Conservation (phyloP, 2,888 invertebrate species). For the Phania funesta region DNA sequence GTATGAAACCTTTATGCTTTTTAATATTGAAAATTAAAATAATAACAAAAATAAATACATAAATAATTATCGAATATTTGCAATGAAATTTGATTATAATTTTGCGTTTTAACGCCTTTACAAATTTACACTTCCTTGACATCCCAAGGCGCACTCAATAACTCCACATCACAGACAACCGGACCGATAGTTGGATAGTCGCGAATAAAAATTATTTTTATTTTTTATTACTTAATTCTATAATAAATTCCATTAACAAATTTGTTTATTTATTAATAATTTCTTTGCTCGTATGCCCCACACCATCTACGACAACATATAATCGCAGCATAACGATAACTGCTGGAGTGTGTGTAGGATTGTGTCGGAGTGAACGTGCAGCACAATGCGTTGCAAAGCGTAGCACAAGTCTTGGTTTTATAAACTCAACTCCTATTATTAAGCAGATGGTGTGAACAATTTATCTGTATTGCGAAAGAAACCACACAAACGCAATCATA, state of each 20-base stretch:
- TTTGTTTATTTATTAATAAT: slow-evolving; percentile 42
- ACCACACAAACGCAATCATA: slow-evolving; percentile 1
- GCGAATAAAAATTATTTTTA: background rate
- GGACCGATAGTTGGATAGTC: background rate
- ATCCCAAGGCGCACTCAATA: slow-evolving; percentile 22
- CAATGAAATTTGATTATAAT: slow-evolving; percentile 40
- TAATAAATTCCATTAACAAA: slow-evolving; percentile 55
- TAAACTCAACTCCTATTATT: slow-evolving; percentile 28
- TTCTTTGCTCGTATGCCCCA: background rate
- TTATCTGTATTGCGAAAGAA: slow-evolving; percentile 24
- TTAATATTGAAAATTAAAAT: background rate
- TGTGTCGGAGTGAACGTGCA: background rate
- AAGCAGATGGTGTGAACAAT: slow-evolving; percentile 43
- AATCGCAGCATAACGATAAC: slow-evolving; percentile 19
- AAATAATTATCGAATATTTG: too few species aligned
- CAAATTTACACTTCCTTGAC: slow-evolving; percentile 59
- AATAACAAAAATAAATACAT: slow-evolving; percentile 16
- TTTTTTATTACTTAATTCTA: slow-evolving; percentile 20
- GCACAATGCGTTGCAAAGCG: background rate
- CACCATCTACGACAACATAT: slow-evolving; percentile 12
- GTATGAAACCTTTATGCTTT: too few species aligned
- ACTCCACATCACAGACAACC: background rate
- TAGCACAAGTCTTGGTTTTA: background rate
- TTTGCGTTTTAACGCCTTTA: slow-evolving; percentile 59
- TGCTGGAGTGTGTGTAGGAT: background rate